Evolutionary conservation across 1,140 invertebrate species (phyloP), one percentile per base, ranked within the genome.

Genomic region (Propsilocerus akamusi): DNA sequence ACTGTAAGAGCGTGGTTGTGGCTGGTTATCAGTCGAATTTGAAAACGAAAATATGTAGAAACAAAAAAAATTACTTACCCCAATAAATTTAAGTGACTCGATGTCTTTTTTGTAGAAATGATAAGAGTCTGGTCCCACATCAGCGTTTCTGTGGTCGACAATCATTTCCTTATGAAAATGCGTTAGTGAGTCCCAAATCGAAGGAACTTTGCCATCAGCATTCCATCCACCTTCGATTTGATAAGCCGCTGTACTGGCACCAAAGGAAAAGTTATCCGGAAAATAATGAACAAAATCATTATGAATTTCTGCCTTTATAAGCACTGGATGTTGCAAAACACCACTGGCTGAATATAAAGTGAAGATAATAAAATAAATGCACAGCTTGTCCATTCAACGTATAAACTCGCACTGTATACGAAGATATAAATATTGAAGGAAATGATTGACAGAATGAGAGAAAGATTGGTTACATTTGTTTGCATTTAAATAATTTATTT

Each of bases 181-280:
- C 0, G 66, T 64, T 24, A 74, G 68, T 8, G 65, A 69, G 56
- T 81, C 78, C 76, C 77, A 72, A 50, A 68, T 61, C 57, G 6
- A 48, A 53, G 8, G 56, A 54, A 56, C 58, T 58, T 26, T 47
- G 14, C 59, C 62, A 25, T 47, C 56, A 30, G 24, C 57, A 50
- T 65, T 61, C 63, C 67, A 68, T 7, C 26, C 67, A 46, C 67
- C 67, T 58, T 68, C 67, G 20, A 65, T 60, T 56, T 68, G 67
- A 52, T 65, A 64, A 20, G 64, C 52, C 4, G 66, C 54, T 8
- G 64, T 66, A 0, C 62, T 61, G 12, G 54, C 52, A 5, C 63
- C 64, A 53, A 63, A 64, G 24, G 53, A 53, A 48, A 68, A 68
- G 37, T 51, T 52, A 2, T 54, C 46, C 22, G 59, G 58, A 25